phyloP scores from a whole-genome alignment of 2,113 vertebrate genomes.

The Bathybates hornii region DNA sequence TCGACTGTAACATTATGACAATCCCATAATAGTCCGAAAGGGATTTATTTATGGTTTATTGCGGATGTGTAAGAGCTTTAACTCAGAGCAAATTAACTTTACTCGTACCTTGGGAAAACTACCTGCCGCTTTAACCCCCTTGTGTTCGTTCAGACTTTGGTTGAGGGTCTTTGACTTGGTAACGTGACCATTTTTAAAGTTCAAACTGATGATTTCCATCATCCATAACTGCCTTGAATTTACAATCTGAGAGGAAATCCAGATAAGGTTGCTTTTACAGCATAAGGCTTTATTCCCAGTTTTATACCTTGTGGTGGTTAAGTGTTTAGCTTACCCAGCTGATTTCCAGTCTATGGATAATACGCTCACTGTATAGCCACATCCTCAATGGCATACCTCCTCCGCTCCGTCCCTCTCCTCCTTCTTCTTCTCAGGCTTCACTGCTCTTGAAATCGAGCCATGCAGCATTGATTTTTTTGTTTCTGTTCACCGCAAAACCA shows the following conservation, averaged over 20 bases:
- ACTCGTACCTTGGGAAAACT: not conserved
- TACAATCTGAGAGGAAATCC: not conserved
- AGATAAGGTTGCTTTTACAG: not conserved
- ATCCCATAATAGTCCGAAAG: not conserved
- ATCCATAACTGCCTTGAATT: not conserved
- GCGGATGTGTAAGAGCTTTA: not conserved
- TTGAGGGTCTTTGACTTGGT: not conserved
- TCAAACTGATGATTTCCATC: not conserved
- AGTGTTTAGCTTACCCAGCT: not conserved
- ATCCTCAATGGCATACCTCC: constrained; percentile 42
- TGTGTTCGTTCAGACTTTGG: not conserved
- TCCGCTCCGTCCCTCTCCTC: constrained; percentile 7
- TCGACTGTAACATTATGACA: constrained; percentile 37
- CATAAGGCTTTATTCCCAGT: not conserved
- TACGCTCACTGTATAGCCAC: constrained; percentile 42
- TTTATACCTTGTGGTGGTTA: not conserved
- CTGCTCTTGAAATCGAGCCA: constrained; percentile 35
- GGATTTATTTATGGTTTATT: constrained; percentile 9
- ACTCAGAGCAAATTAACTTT: constrained; percentile 40
- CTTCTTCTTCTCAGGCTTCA: not conserved
- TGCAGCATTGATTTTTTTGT: constrained; percentile 42
- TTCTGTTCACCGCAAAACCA: constrained; percentile 11
- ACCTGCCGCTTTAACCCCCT: not conserved
- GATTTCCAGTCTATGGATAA: constrained; percentile 34
- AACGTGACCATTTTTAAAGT: not conserved